A percentile compares a stretch with the other conserved stretches of the same genome.
Conservation (phyloP, 1,140 invertebrate genomes). For the Drosophila bocki region DNA sequence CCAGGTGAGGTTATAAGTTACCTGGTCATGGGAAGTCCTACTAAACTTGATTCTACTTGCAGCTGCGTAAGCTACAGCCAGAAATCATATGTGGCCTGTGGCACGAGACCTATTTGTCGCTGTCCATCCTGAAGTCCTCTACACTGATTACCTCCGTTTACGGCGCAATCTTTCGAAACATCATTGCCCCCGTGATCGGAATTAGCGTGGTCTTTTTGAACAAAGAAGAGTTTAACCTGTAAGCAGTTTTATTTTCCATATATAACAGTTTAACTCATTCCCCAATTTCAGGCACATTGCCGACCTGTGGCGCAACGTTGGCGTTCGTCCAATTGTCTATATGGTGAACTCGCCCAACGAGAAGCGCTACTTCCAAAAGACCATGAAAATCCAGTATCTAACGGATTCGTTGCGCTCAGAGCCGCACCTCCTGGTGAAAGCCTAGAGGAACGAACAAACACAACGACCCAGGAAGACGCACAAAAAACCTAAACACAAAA, state of each 20-base stretch:
- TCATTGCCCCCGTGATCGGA: conserved; percentile 84
- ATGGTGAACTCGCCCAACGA: conserved; percentile 85
- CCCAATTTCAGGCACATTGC: conserved; percentile 71
- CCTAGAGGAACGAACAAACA: conserved; percentile 45
- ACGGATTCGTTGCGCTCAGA: conserved; percentile 84
- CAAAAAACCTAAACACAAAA: conserved; percentile 47
- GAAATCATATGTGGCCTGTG: conserved; percentile 83
- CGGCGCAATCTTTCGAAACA: conserved; percentile 80
- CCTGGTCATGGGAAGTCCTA: background rate
- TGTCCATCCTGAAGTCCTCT: conserved; percentile 74
- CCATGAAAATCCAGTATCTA: conserved; percentile 84
- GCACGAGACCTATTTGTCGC: conserved; percentile 78
- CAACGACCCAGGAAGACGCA: conserved; percentile 16
- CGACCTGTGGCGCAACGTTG: conserved; percentile 83
- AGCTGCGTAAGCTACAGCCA: conserved; percentile 78
- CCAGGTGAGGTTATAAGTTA: conserved; percentile 46
- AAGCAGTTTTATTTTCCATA: conserved; percentile 16
- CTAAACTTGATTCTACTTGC: background rate
- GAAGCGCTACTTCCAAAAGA: conserved; percentile 84
- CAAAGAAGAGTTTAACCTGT: conserved; percentile 84
- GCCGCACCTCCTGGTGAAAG: conserved; percentile 81
- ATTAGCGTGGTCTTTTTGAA: conserved; percentile 83
- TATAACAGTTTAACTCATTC: background rate
- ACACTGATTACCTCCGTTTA: conserved; percentile 83
- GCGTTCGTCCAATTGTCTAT: conserved; percentile 82